Percentiles rank a stretch among this genome's conserved stretches.
Evolutionary conservation across 2,797 vertebrate species (phyloP).

Genomic region (Threskiornis aethiopicus): DNA sequence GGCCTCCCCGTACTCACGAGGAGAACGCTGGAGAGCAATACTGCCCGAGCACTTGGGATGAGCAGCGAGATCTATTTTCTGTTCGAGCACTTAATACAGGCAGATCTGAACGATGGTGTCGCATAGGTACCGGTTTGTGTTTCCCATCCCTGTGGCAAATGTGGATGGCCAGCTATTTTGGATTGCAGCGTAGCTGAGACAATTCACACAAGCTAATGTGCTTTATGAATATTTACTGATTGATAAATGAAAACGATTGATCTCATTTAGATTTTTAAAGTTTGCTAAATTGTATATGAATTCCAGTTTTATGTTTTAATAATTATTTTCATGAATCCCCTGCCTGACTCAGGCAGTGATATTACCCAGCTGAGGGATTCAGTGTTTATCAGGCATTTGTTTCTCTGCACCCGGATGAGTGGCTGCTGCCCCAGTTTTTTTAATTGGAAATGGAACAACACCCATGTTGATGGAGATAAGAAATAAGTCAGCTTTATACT

Average conservation of each 20-base stretch:
- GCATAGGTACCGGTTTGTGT: background rate
- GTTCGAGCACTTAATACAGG: background rate
- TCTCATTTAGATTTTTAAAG: background rate
- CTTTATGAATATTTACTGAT: background rate
- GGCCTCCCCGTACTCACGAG: background rate
- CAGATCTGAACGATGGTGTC: fast-evolving
- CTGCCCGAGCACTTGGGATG: background rate
- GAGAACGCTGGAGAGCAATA: background rate
- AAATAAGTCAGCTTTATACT: conserved; percentile 54
- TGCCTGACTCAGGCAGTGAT: background rate
- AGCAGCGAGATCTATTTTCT: fast-evolving
- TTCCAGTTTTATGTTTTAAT: background rate
- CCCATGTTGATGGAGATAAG: conserved; percentile 55
- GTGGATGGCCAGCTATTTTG: background rate
- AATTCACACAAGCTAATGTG: background rate
- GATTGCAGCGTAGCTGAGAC: background rate
- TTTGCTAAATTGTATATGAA: background rate
- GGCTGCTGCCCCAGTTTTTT: conserved; percentile 59
- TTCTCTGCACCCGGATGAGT: conserved; percentile 53
- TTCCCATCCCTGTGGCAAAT: background rate
- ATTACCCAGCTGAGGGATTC: conserved; percentile 27
- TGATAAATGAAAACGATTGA: background rate
- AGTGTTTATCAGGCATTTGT: conserved; percentile 33
- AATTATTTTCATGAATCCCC: background rate
- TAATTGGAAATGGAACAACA: conserved; percentile 53